Base-by-base conservation (phyloP, 37 sponge, comb jelly and placozoan species). In the Mnemiopsis leidyi region DNA sequence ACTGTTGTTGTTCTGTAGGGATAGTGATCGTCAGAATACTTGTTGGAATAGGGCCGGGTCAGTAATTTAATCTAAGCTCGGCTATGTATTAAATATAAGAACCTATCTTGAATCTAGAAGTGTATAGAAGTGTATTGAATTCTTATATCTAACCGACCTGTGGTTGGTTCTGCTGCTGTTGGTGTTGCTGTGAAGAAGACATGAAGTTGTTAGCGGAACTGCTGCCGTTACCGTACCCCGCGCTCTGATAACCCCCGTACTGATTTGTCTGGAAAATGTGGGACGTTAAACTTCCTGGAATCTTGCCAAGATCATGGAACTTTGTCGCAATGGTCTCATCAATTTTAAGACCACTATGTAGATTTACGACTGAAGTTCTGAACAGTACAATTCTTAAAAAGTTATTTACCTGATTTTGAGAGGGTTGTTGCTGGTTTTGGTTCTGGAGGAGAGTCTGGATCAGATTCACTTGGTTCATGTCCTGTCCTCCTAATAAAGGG, bases 391-490 rank as follows among this genome's bases (percentile, higher is more conserved):
- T n/a, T n/a, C n/a, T n/a, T n/a, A n/a, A n/a, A n/a, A n/a, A n/a
- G n/a, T n/a, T n/a, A n/a, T n/a, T n/a, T 18, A 48, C 61, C 61
- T 48, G 61, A 13, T 48, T 48, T 13, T 5, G 61, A 18, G 61
- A 48, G 13, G 61, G 13, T 48, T 48, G 61, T 69, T 69, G 73
- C 21, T 69, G 73, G 73, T 69, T 69, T 25, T 69, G 73, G 73
- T 69, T 69, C 29, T 79, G 82, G 0, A 79, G 82, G 5, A 79
- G 36, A 35, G 37, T 79, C 82, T 79, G 82, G 36, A 79, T 32
- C 33, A 79, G 82, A 36, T 79, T 79, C 2, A 79, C 82, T 21
- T 79, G 82, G 82, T 31, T 79, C 82, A 79, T 79, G 21, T 79
- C 82, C 36, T 79, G 82, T 79, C 82, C 82, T 33, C 82, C 29